phyloP scores from a whole-genome alignment of 2,797 vertebrate species.

The Odontamblyopus rebecca region DNA sequence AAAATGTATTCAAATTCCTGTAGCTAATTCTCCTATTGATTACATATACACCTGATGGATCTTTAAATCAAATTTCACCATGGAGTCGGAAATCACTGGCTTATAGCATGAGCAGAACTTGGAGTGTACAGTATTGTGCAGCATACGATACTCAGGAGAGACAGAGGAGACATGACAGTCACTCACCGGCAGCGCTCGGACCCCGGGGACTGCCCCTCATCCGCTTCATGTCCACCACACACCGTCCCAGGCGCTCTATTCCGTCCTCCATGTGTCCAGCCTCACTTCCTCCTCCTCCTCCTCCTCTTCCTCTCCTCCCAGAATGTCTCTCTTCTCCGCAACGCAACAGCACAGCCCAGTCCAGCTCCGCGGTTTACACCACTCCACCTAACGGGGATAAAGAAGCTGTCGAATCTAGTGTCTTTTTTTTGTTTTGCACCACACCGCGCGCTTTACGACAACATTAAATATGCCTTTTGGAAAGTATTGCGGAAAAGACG shows the following conservation, averaged over 20 bases:
- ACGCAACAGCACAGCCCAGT: slow-evolving; percentile 71
- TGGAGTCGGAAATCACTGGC: too few species aligned
- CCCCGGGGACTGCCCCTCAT: slow-evolving; percentile 63
- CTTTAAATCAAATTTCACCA: too few species aligned
- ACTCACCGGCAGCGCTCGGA: slow-evolving; percentile 69
- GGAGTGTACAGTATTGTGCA: not conserved
- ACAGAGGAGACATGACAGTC: slow-evolving; percentile 25
- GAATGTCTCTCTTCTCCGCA: slow-evolving; percentile 48
- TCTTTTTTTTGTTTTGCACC: slow-evolving; percentile 19
- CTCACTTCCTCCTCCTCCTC: slow-evolving; percentile 43
- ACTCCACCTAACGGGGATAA: slow-evolving; percentile 41
- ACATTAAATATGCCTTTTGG: slow-evolving; percentile 67
- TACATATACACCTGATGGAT: too few species aligned
- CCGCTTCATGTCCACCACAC: slow-evolving; percentile 75
- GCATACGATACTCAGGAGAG: not conserved
- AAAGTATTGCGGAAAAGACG: slow-evolving; percentile 68
- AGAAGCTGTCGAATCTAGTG: slow-evolving; percentile 49
- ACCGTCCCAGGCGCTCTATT: slow-evolving; percentile 66
- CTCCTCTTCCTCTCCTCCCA: slow-evolving; percentile 46
- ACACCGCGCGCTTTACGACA: slow-evolving; percentile 60
- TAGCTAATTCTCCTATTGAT: too few species aligned
- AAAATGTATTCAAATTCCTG: too few species aligned
- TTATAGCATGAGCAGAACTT: slow-evolving; percentile 17
- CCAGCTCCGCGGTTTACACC: slow-evolving; percentile 55
- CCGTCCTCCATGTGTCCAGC: slow-evolving; percentile 73